Conservation (phyloP, 2,888 invertebrate species). For the Atethmia centrago region DNA sequence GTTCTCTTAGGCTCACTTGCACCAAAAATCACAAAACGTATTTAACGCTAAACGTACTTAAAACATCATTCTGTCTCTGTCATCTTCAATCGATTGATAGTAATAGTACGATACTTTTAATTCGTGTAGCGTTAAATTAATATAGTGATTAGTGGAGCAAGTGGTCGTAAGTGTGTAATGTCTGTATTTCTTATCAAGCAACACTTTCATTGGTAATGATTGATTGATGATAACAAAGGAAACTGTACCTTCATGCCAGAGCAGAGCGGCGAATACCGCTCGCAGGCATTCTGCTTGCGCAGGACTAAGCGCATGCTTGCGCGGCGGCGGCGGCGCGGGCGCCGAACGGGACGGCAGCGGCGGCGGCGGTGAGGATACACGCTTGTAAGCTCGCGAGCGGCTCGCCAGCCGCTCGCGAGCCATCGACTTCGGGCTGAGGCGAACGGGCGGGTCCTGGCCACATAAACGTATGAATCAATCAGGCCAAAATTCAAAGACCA, state of each 20-base stretch:
- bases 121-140: no score
- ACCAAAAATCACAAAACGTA: no score
- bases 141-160: no score
- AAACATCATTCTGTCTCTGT: no score
- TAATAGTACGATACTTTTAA: no score
- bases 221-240: background rate
- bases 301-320: constrained; percentile 96
- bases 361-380: constrained; percentile 83
- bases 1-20: no score
- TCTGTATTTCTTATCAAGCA: background rate
- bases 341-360: constrained; percentile 81
- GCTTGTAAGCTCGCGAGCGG: constrained; percentile 85
- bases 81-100: no score
- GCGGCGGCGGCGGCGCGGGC: constrained; percentile 85
- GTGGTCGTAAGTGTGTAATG: background rate
- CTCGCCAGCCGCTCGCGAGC: constrained; percentile 69
- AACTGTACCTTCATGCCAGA: constrained; percentile 97
- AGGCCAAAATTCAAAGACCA: no score
- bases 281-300: constrained; percentile 97
- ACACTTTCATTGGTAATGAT: no score
- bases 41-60: no score
- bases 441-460: constrained; percentile 62
- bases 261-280: constrained; percentile 98
- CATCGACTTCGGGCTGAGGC: constrained; percentile 65
- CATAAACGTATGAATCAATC: background rate